Percentiles rank a stretch among this genome's conserved stretches.
Evolutionary conservation across 2,113 vertebrate species (phyloP).

Genomic region (Semicossyphus pulcher): DNA sequence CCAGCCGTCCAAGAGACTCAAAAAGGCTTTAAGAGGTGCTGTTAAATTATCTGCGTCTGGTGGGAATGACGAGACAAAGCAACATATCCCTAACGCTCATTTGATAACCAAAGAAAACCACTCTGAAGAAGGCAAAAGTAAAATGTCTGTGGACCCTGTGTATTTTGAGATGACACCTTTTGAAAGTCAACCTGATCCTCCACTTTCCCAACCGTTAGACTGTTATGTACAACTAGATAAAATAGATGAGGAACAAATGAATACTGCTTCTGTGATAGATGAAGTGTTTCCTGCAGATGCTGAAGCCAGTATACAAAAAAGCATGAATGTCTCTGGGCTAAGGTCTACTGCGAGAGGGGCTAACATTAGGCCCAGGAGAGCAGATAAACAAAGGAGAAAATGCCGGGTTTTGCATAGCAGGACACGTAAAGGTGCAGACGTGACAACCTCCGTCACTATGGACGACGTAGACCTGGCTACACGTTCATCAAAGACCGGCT

Average conservation of each 20-base stretch:
- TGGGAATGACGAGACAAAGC: background rate
- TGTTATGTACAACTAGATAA: background rate
- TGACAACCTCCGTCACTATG: background rate
- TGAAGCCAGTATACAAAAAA: background rate
- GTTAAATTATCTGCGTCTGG: background rate
- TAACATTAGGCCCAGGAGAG: conserved; percentile 10
- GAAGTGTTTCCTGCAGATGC: conserved; percentile 3
- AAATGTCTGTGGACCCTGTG: conserved; percentile 1
- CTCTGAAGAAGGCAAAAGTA: background rate
- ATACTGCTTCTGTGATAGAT: background rate
- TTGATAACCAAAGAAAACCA: conserved; percentile 24
- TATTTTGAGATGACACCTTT: conserved; percentile 66
- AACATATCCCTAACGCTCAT: background rate
- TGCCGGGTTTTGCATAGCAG: conserved; percentile 13
- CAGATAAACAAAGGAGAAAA: conserved; percentile 24
- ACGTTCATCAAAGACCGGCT: background rate
- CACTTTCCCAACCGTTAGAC: background rate
- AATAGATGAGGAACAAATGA: background rate
- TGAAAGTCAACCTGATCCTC: conserved; percentile 5
- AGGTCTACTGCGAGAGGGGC: background rate
- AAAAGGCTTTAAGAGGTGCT: conserved; percentile 7
- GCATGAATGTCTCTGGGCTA: background rate
- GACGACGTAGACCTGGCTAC: conserved; percentile 44
- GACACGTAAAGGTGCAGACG: conserved; percentile 12
- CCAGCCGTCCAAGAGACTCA: conserved; percentile 48